Evolutionary conservation across 37 sponge, comb jelly and placozoan genomes (phyloP), one percentile per base, ranked within the genome.

Genomic region (Spongia lamella): DNA sequence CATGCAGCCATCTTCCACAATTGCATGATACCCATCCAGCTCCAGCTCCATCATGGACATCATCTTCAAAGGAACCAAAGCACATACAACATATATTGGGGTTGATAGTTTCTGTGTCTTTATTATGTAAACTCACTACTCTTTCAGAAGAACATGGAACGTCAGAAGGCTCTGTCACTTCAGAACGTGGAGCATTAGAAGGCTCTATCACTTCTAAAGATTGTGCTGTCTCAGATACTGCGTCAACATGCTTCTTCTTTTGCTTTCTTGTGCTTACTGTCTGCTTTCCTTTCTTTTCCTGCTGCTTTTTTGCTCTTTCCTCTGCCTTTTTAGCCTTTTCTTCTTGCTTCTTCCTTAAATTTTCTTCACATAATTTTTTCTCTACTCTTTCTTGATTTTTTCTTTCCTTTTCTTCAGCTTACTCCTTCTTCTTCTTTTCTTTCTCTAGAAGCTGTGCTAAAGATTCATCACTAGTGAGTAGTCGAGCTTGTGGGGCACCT

Each of bases 1-100:
- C 81, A 58, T 80, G 81, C 13, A 80, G 37, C 81, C 72, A 70
- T 34, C 81, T 80, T 0, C 63, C 63, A 59, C 81, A 80, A 15
- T 24, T 6, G 26, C 79, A 79, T 30, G 47, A 3, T 7, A 80
- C 11, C 81, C 81, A 80, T 19, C 70, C 81, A 16, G 71, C 26
- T 47, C 64, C 77, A 40, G 77, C 63, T 22, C 58, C 56, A 25
- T 16, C 9, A n/a, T 33, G 38, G 24, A 61, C 30, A 11, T 76
- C 77, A 20, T 76, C 77, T 1, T 61, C 33, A 37, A 50, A 76
- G n/a, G 77, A 60, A 1, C 63, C 62, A 39, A 61, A 76, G 64
- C 77, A 61, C 15, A 27, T 63, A 63, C 65, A 63, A 20, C 65
- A 63, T 7, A 58, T 58, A 30, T 58, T 58, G 9, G 60, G 24